Conservation (phyloP, 2,888 invertebrate species). For the Atethmia centrago region DNA sequence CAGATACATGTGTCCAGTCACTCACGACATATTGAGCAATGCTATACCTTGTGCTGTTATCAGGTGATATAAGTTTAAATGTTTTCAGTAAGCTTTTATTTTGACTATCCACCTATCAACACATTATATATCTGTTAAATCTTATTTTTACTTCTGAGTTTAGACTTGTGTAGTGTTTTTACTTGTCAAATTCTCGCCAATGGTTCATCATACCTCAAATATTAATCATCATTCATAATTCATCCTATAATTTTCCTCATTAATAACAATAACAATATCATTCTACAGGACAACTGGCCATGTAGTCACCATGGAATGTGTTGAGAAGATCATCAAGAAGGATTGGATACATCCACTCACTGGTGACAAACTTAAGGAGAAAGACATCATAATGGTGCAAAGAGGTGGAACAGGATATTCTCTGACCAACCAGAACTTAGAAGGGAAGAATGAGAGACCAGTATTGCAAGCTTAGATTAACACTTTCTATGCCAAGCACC, state of each 20-base stretch:
- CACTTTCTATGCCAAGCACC: too few relatives aligned
- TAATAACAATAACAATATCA: not conserved
- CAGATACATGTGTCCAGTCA: slow-evolving; percentile 99
- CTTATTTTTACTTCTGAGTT: not conserved
- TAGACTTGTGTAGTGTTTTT: not conserved
- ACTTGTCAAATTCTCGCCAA: too few relatives aligned
- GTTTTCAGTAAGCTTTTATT: not conserved
- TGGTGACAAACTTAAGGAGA: slow-evolving; percentile 95
- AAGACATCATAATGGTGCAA: slow-evolving; percentile 97
- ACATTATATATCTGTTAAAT: too few relatives aligned
- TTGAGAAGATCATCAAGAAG: slow-evolving; percentile 98
- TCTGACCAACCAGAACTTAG: slow-evolving; percentile 95
- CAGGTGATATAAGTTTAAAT: slow-evolving; percentile 77
- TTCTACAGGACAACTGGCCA: slow-evolving; percentile 93
- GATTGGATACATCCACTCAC: slow-evolving; percentile 99
- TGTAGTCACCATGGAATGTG: slow-evolving; percentile 98
- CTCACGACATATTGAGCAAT: slow-evolving; percentile 98
- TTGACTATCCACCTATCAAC: not conserved
- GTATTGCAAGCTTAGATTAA: slow-evolving; percentile 93
- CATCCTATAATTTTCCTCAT: accelerated
- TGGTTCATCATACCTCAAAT: not conserved
- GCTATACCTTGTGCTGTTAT: slow-evolving; percentile 98
- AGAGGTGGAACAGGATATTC: slow-evolving; percentile 99
- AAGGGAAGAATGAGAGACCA: slow-evolving; percentile 95
- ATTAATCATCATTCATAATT: not conserved